Evolutionary conservation across 2,888 invertebrate genomes (phyloP).

Genomic region (Taphrorychus bicolor): DNA sequence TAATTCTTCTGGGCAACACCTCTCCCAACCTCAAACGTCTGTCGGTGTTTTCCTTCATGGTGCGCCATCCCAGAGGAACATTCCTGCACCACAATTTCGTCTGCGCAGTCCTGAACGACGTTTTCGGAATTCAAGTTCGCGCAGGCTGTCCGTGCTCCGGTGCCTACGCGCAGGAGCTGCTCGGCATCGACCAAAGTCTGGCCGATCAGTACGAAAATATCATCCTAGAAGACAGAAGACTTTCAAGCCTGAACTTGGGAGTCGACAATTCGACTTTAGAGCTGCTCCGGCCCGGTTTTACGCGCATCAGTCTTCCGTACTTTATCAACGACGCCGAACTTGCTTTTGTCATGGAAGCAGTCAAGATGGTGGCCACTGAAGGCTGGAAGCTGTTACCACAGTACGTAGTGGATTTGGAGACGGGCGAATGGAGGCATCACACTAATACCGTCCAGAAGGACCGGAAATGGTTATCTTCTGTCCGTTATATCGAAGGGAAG

Average conservation of each 20-base stretch:
- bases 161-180: conserved; percentile 82
- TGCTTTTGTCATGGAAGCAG: conserved; percentile 81
- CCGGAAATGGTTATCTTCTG: conserved; percentile 80
- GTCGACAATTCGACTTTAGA: conserved; percentile 66
- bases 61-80: conserved; percentile 80
- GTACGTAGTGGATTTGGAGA: conserved; percentile 85
- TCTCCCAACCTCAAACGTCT: conserved; percentile 72
- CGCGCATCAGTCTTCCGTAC: conserved; percentile 83
- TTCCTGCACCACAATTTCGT: conserved; percentile 91
- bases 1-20: conserved; percentile 77
- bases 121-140: conserved; percentile 89
- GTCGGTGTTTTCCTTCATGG: conserved; percentile 86
- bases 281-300: conserved; percentile 85
- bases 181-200: conserved; percentile 81
- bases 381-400: conserved; percentile 90
- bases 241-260: conserved; percentile 59
- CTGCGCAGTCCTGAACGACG: conserved; percentile 85
- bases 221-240: conserved; percentile 67
- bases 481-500: conserved; percentile 69
- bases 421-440: conserved; percentile 89
- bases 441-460: conserved; percentile 81
- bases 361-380: conserved; percentile 87
- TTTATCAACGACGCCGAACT: conserved; percentile 82
- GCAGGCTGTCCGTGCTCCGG: conserved; percentile 84
- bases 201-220: conserved; percentile 78